Base-by-base conservation (phyloP, 1,140 invertebrate genomes). In the Zaprionus africanus region DNA sequence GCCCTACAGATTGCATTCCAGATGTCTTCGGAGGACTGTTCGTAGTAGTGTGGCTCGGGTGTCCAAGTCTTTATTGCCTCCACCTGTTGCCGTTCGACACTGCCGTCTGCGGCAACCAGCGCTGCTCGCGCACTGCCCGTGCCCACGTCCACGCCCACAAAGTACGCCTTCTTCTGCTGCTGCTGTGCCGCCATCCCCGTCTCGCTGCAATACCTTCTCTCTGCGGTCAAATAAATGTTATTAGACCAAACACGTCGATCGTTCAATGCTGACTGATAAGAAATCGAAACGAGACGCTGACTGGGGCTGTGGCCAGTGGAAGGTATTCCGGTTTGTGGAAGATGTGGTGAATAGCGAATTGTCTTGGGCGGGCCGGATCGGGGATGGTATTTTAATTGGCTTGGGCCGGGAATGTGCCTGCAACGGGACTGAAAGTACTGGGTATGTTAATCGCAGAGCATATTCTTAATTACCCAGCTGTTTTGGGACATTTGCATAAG, bases 121-220 rank as follows among this genome's bases (percentile, higher is more conserved):
- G 96, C 98, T 19, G 96, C 97, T 71, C 98, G 93, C 12, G 95
- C 97, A 94, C 98, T 98, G 41, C 96, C 96, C 7, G 98, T 98
- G 26, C 98, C 98, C 22, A 99, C 98, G 93, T 99, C 98, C 19
- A 99, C 97, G 63, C 98, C 98, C 86, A 99, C 94, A 93, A 97
- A 98, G 91, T 95, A 96, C 26, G 54, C 28, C 53, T 63, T 24
- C 31, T 63, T 9, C 34, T 56, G 28, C 31, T 63, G 28, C 31
- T 63, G 15, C 34, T 56, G 28, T 31, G 72, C 49, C 80, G 72
- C 49, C 80, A 36, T 26, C 22, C 75, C 68, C 38, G 57, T 59
- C 31, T 22, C 46, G 53, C 41, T 28, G 56, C 13, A 17, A 63
- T 61, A 22, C 26, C n/a, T 6, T 17, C 51, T 65, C 46, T 75